These are phyloP conservation scores for Endotricha flammealis DNA, from an alignment of 2,888 invertebrate genomes.

Conservation along the genomic window DNA sequence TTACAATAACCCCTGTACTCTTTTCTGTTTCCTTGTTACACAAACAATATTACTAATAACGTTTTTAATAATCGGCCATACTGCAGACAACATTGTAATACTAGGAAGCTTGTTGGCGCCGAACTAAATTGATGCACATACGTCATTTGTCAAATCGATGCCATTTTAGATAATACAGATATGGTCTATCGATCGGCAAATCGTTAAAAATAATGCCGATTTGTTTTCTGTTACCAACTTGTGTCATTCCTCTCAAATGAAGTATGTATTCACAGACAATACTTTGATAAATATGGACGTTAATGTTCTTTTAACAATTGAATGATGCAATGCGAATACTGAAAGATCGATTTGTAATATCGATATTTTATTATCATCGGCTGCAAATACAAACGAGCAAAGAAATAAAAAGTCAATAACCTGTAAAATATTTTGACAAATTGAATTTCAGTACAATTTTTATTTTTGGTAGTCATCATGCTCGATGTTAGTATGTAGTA, in stretches of 20 bases:
- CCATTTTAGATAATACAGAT: neutral
- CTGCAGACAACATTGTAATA: neutral
- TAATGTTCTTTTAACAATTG: conserved; percentile 54
- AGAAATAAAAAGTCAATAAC: too few species aligned
- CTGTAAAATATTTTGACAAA: too few species aligned
- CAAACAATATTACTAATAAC: too few species aligned
- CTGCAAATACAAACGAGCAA: too few species aligned
- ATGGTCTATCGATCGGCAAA: conserved; percentile 2
- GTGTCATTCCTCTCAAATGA: conserved; percentile 1
- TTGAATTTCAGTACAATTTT: too few species aligned
- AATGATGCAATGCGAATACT: conserved; percentile 28
- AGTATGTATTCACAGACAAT: conserved; percentile 25
- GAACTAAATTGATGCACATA: neutral
- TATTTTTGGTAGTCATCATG: too few species aligned
- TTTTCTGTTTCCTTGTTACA: too few species aligned
- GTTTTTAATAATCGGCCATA: too few species aligned
- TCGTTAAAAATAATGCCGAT: conserved; percentile 2
- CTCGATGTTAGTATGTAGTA: too few species aligned
- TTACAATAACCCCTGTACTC: too few species aligned
- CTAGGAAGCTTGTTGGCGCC: neutral
- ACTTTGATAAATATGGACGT: conserved; percentile 51
- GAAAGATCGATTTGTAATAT: conserved; percentile 35
- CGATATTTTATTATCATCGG: conserved; percentile 42
- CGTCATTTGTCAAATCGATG: neutral
- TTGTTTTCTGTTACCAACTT: conserved; percentile 8